phyloP scores from a whole-genome alignment of 2,797 vertebrate species.

The Alectoris magna region DNA sequence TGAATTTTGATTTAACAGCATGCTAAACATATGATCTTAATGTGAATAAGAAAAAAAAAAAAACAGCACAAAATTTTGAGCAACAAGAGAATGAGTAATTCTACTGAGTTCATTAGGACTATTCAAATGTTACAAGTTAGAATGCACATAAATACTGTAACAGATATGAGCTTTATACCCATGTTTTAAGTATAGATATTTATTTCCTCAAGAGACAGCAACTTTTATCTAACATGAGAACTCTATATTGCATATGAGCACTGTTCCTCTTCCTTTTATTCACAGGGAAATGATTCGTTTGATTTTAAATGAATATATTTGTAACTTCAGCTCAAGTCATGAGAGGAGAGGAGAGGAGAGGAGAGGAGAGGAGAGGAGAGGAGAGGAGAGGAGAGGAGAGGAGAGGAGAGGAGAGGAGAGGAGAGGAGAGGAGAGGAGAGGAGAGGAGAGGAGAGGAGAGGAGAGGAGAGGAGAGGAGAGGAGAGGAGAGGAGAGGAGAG shows the following conservation, averaged over 20 bases:
- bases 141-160: background rate
- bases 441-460: too few relatives aligned
- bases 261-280: background rate
- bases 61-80: background rate
- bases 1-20: background rate
- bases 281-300: conserved; percentile 9
- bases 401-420: too few relatives aligned
- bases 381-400: too few relatives aligned
- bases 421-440: too few relatives aligned
- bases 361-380: too few relatives aligned
- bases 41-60: background rate
- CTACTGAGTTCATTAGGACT: background rate
- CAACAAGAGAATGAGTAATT: background rate
- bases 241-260: background rate
- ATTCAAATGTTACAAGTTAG: background rate
- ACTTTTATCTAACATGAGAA: background rate
- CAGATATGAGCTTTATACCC: background rate
- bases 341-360: too few relatives aligned
- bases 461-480: background rate
- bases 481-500: too few relatives aligned
- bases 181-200: background rate
- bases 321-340: conserved; percentile 33
- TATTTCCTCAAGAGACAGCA: background rate
- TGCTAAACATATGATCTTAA: background rate
- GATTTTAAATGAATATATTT: conserved; percentile 41